phyloP scores from a whole-genome alignment of 1,140 invertebrate genomes.

The Portunus trituberculatus region DNA sequence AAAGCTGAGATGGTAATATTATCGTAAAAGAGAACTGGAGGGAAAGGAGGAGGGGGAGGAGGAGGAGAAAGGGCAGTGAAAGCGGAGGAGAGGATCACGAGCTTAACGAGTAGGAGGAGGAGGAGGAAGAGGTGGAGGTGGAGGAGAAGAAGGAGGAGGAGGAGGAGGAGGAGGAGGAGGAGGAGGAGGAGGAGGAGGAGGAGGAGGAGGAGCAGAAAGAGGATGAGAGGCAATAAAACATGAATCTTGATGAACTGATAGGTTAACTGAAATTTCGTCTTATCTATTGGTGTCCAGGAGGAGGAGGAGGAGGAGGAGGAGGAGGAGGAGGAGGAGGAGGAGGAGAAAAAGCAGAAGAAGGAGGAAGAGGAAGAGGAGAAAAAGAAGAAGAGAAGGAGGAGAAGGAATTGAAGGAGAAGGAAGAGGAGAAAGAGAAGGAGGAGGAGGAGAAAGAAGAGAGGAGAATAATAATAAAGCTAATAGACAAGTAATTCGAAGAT shows the following conservation, averaged over 20 bases:
- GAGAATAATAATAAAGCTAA: background rate
- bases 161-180: background rate
- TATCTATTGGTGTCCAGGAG: background rate
- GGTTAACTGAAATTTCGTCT: background rate
- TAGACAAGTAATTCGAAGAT: background rate
- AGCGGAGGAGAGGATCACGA: background rate
- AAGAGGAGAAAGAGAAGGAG: background rate
- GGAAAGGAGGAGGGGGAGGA: background rate
- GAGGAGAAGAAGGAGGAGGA: background rate
- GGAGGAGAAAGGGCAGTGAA: background rate
- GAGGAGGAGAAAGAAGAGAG: background rate
- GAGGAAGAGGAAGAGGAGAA: background rate
- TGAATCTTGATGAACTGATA: background rate
- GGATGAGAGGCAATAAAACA: background rate
- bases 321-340: background rate
- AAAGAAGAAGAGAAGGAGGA: background rate
- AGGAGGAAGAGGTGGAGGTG: no score
- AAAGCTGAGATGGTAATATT: background rate
- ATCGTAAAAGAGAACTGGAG: background rate
- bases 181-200: background rate
- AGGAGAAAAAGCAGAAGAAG: background rate
- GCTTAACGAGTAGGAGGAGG: background rate
- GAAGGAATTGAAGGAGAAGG: background rate
- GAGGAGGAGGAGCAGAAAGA: background rate
- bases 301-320: conserved; percentile 26